A percentile compares a stretch with the other conserved stretches of the same genome.
Conservation (phyloP, 2,888 invertebrate species). For the Cheilosia impressa region DNA sequence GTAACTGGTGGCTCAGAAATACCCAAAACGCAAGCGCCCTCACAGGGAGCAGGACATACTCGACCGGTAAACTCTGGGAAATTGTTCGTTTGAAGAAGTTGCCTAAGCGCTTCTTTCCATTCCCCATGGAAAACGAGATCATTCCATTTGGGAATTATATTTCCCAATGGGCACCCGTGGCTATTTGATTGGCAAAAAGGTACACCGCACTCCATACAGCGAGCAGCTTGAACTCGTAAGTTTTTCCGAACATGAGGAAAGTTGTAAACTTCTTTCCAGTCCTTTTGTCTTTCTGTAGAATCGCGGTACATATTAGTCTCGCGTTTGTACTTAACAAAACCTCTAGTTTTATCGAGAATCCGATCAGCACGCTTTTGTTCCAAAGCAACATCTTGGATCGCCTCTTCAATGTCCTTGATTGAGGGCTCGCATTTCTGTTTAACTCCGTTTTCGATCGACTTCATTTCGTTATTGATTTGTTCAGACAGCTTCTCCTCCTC, state of each 20-base stretch:
- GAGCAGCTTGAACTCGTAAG: slow-evolving; percentile 94
- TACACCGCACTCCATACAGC: slow-evolving; percentile 99
- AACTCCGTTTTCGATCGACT: slow-evolving; percentile 81
- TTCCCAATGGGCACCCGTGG: slow-evolving; percentile 98
- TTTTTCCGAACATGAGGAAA: slow-evolving; percentile 93
- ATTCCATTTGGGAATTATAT: slow-evolving; percentile 99
- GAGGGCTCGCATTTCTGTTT: slow-evolving; percentile 84
- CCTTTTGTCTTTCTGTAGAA: slow-evolving; percentile 92
- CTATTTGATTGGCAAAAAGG: slow-evolving; percentile 96
- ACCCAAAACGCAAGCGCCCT: slow-evolving; percentile 98
- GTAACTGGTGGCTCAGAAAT: slow-evolving; percentile 98
- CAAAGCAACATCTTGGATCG: slow-evolving; percentile 90
- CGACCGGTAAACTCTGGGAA: slow-evolving; percentile 99
- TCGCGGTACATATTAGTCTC: slow-evolving; percentile 94
- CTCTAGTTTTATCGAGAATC: slow-evolving; percentile 92
- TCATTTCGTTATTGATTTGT: slow-evolving; percentile 77
- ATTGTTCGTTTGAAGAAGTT: slow-evolving; percentile 98
- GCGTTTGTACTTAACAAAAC: slow-evolving; percentile 98
- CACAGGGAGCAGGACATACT: slow-evolving; percentile 98
- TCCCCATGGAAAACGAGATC: slow-evolving; percentile 96
- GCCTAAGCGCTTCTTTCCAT: slow-evolving; percentile 96
- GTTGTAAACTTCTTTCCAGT: slow-evolving; percentile 99
- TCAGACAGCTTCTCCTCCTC: slow-evolving; percentile 81
- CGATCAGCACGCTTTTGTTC: slow-evolving; percentile 93
- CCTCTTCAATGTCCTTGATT: slow-evolving; percentile 94